Evolutionary conservation across 2,113 vertebrate species (phyloP), one percentile per base, ranked within the genome.

Genomic region (Pomatostomus ruficeps): DNA sequence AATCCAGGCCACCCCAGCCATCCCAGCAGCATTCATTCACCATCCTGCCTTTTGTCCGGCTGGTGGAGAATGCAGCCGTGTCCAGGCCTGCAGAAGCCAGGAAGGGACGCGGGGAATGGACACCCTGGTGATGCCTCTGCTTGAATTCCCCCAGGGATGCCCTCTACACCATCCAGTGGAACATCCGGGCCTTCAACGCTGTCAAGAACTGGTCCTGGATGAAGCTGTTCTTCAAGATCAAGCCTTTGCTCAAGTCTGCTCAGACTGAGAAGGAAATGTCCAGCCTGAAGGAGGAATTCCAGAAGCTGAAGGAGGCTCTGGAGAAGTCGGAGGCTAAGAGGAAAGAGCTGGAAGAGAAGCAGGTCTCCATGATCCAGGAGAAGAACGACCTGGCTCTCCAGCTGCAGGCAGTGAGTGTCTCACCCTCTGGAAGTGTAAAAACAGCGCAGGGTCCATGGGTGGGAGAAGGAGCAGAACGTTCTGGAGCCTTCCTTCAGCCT

Each of bases 131-230:
- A 55, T 52, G 43, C 63, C 63, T 80, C 35, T 80, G 49, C 55
- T 83, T 98, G 96, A 43, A 1, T 45, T 42, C 43, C 65, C 80
- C 19, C 76, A 97, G 96, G 89, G 98, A 98, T 35, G 98, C 99
- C 36, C 97, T 99, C 66, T 98, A 99, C 88, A 98, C 99, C 84
- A 99, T 99, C 91, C 98, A 99, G 96, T 99, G 99, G 99, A 99
- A 99, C 88, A 98, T 99, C 85, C 98, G 99, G 4, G 98, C 99
- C 85, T 99, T 99, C 96, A 99, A 99, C 3, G 96, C 97, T 2
- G 99, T 99, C 83, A 99, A 99, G 95, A 98, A 99, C 87, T 99
- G 99, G 99, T 99, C 98, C 23, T 99, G 99, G 99, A 99, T 99
- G 99, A 99, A 99, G 90, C 98, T 99, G 35, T 99, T 99, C 97